A percentile compares a stretch with the other conserved stretches of the same genome.
Evolutionary conservation across 2,888 invertebrate genomes (phyloP).

Genomic region (Rhagophthalmus giganteus): DNA sequence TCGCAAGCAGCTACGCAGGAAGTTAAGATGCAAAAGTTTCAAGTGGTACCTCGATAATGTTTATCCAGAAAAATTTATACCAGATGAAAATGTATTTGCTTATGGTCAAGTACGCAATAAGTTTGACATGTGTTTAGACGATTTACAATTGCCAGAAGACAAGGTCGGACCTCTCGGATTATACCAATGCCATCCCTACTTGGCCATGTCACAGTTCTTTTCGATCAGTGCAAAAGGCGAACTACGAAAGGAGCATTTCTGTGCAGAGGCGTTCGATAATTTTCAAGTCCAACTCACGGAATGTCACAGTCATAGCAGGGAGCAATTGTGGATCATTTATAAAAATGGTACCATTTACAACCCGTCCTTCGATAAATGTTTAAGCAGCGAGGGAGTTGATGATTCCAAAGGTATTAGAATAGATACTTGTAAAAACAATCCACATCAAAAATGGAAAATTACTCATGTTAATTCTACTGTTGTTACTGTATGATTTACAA

Average conservation of each 20-base stretch:
- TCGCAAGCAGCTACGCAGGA: conserved; percentile 75
- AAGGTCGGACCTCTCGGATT: conserved; percentile 67
- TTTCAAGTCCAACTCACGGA: conserved; percentile 57
- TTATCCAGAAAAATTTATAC: conserved; percentile 88
- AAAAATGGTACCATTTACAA: conserved; percentile 50
- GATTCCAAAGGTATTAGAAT: conserved; percentile 49
- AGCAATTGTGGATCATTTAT: conserved; percentile 51
- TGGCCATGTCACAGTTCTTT: conserved; percentile 74
- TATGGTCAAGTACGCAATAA: conserved; percentile 70
- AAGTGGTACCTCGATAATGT: conserved; percentile 90
- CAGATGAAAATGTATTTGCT: conserved; percentile 76
- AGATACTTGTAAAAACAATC: conserved; percentile 43
- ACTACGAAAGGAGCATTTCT: conserved; percentile 75
- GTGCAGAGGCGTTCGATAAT: conserved; percentile 65
- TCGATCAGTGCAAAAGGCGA: conserved; percentile 71
- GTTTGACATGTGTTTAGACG: conserved; percentile 75
- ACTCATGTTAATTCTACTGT: conserved; percentile 46
- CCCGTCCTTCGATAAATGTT: conserved; percentile 48
- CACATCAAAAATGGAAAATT: conserved; percentile 51
- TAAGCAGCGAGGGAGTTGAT: conserved; percentile 50
- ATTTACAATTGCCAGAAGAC: conserved; percentile 72
- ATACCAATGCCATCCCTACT: conserved; percentile 71
- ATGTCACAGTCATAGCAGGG: conserved; percentile 55
- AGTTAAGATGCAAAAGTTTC: conserved; percentile 84
- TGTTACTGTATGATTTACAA: conserved; percentile 9